Conservation (phyloP, 2,888 invertebrate genomes). For the Hypselothyrea guttata region DNA sequence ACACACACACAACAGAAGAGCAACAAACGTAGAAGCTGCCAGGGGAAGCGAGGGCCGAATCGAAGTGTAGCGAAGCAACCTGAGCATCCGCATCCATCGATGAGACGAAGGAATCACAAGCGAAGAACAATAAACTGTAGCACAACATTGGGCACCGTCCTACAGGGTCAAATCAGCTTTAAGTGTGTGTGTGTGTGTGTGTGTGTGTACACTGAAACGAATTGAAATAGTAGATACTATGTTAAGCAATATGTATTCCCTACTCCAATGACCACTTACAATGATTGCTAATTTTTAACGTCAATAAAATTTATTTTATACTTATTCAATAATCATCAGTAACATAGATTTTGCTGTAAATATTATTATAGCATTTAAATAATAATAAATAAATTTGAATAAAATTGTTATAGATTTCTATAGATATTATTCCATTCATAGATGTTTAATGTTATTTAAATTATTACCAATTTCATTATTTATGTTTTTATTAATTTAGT, state of each 20-base stretch:
- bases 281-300: too few species aligned
- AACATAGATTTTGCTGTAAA: too few species aligned
- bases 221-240: not conserved
- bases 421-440: not conserved
- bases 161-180: slow-evolving; percentile 28
- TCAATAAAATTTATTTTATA: too few species aligned
- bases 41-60: slow-evolving; percentile 1
- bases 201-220: not conserved
- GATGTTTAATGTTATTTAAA: too few species aligned
- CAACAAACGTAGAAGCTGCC: too few species aligned
- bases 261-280: too few species aligned
- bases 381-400: too few species aligned
- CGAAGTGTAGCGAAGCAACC: slow-evolving; percentile 22
- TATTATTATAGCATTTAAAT: too few species aligned
- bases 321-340: too few species aligned
- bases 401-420: not conserved
- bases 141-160: slow-evolving; percentile 45
- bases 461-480: not conserved
- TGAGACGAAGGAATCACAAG: slow-evolving; percentile 27
- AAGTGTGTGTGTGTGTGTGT: slow-evolving; percentile 2
- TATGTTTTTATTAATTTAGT: not conserved
- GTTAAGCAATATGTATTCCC: too few species aligned
- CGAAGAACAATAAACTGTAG: slow-evolving; percentile 50
- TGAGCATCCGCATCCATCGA: slow-evolving; percentile 41
- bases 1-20: not conserved